Percentiles rank a stretch among this genome's conserved stretches.
phyloP scores from a whole-genome alignment of 2,888 invertebrate species.

The Lycia hirtaria region DNA sequence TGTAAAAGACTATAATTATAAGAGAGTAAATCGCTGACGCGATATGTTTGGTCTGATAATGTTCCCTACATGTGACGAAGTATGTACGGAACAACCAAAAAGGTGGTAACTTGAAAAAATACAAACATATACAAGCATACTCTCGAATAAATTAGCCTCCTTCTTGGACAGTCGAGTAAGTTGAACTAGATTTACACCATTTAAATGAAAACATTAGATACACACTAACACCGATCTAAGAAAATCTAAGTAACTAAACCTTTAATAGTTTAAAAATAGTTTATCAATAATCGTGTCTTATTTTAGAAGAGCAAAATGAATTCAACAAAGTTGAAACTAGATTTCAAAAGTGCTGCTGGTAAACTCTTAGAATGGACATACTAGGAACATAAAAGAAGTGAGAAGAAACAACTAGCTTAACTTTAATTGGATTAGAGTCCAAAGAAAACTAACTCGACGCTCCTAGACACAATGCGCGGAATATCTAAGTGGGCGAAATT shows the following conservation, averaged over 20 bases:
- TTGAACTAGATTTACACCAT: too few relatives aligned
- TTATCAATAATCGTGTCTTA: background rate
- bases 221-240: background rate
- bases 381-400: conserved; percentile 39
- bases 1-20: too few relatives aligned
- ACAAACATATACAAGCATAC: too few relatives aligned
- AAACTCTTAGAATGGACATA: conserved; percentile 29
- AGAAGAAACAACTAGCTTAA: conserved; percentile 38
- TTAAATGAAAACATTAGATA: too few relatives aligned
- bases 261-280: background rate
- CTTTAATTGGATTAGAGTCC: conserved; percentile 33
- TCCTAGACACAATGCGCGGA: conserved; percentile 31
- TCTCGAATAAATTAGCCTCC: too few relatives aligned
- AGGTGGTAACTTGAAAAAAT: too few relatives aligned
- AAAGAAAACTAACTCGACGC: conserved; percentile 24
- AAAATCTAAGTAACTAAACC: background rate
- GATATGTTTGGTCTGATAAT: too few relatives aligned
- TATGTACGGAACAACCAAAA: too few relatives aligned
- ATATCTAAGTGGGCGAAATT: conserved; percentile 29
- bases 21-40: too few relatives aligned
- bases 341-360: conserved; percentile 22
- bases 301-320: conserved; percentile 21
- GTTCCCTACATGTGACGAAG: too few relatives aligned
- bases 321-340: conserved; percentile 19
- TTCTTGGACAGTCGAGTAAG: too few relatives aligned